A percentile compares a stretch with the other conserved stretches of the same genome.
These are phyloP conservation scores for Menura novaehollandiae DNA, from an alignment of 2,113 vertebrate species.

Conservation along the genomic window DNA sequence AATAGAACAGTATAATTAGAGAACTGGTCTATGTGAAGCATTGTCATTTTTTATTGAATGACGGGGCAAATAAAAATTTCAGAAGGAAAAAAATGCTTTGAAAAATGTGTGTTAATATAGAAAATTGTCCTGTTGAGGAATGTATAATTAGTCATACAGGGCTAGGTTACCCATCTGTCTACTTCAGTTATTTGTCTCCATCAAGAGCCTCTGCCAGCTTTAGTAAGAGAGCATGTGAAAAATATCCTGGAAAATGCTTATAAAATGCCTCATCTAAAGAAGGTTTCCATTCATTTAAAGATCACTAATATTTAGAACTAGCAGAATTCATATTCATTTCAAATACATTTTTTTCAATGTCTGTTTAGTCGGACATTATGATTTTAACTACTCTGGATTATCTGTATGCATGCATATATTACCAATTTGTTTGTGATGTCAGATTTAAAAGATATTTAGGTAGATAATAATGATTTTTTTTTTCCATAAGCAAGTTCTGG, in stretches of 20 bases:
- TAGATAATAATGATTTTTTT: background rate
- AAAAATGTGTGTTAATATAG: background rate
- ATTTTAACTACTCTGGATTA: background rate
- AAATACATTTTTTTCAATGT: background rate
- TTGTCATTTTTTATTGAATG: background rate
- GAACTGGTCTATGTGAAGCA: background rate
- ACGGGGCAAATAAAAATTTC: background rate
- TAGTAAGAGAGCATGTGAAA: background rate
- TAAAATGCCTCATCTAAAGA: background rate
- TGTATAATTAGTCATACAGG: background rate
- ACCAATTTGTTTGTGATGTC: background rate
- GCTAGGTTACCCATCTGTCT: background rate
- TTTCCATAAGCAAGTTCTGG: background rate
- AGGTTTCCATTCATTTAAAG: background rate
- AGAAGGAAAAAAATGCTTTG: background rate
- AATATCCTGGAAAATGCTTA: background rate
- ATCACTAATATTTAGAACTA: background rate
- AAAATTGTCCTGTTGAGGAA: background rate
- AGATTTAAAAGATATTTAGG: background rate
- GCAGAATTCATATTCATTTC: background rate
- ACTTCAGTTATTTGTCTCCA: background rate
- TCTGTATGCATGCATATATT: fast-evolving
- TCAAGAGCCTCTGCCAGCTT: background rate
- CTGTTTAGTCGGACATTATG: fast-evolving
- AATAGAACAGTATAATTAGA: background rate